Conservation (phyloP, 2,797 vertebrate genomes). For the Nyctalus aviator region DNA sequence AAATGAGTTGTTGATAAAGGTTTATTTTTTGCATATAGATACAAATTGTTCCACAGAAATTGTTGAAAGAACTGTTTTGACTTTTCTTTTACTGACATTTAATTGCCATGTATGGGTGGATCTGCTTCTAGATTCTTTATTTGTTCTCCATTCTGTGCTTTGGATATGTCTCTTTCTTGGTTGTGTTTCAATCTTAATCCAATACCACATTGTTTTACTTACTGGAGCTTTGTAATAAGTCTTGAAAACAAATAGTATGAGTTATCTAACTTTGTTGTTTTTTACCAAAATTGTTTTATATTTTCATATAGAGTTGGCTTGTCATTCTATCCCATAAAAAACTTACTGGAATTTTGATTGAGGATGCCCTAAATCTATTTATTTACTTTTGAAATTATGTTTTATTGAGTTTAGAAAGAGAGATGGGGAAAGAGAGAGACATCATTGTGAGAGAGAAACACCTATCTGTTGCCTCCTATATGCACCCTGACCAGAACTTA, state of each 20-base stretch:
- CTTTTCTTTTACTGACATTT: slow-evolving; percentile 17
- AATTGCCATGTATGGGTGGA: background rate
- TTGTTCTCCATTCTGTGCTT: slow-evolving; percentile 4
- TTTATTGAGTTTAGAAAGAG: background rate
- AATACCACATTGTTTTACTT: background rate
- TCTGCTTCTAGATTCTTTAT: background rate
- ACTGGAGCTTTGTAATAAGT: background rate
- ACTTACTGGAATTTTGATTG: background rate
- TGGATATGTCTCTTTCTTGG: background rate
- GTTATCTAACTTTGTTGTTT: background rate
- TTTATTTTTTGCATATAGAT: background rate
- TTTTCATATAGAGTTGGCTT: slow-evolving; percentile 15
- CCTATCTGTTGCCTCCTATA: background rate
- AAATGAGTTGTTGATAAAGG: background rate
- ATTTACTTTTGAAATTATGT: background rate
- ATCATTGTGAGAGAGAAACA: background rate
- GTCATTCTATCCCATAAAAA: background rate
- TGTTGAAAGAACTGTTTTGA: slow-evolving; percentile 1
- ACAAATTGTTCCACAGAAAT: background rate
- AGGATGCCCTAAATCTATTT: background rate
- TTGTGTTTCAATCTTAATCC: background rate
- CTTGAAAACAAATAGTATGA: background rate
- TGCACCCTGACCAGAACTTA: background rate
- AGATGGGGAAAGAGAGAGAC: background rate
- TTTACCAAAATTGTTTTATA: background rate